Conservation (phyloP, 2,113 vertebrate genomes). For the Lampris megalopsis region DNA sequence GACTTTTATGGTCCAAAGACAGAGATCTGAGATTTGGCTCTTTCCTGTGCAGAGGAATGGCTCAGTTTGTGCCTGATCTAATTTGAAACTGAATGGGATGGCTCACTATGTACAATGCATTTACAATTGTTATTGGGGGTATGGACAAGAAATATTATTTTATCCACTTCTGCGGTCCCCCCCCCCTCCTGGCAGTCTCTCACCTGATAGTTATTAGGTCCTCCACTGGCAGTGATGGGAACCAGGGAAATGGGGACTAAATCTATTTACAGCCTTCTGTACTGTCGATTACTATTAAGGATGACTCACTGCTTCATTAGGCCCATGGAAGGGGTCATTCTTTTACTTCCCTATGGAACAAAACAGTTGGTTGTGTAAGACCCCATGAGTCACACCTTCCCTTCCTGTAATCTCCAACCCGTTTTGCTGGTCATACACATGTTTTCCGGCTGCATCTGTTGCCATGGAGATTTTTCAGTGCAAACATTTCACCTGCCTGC, state of each 20-base stretch:
- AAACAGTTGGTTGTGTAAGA: conserved; percentile 36
- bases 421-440: background rate
- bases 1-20: background rate
- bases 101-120: background rate
- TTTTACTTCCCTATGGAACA: conserved; percentile 55
- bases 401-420: background rate
- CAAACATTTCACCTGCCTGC: conserved; percentile 23
- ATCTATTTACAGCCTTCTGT: conserved; percentile 40
- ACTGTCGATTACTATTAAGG: conserved; percentile 35
- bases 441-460: conserved; percentile 13
- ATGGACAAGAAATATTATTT: background rate
- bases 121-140: background rate
- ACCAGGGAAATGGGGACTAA: background rate
- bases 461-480: conserved; percentile 21
- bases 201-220: conserved; percentile 13
- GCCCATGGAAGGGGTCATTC: conserved; percentile 35
- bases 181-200: conserved; percentile 38
- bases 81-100: too few species aligned
- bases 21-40: too few species aligned
- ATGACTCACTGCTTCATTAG: conserved; percentile 60
- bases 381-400: conserved; percentile 47
- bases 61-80: too few species aligned
- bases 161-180: conserved; percentile 1
- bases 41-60: too few species aligned
- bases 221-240: background rate